Percentiles rank a stretch among this genome's conserved stretches.
Conservation (phyloP, 2,888 invertebrate species). For the Microctonus hyperodae region DNA sequence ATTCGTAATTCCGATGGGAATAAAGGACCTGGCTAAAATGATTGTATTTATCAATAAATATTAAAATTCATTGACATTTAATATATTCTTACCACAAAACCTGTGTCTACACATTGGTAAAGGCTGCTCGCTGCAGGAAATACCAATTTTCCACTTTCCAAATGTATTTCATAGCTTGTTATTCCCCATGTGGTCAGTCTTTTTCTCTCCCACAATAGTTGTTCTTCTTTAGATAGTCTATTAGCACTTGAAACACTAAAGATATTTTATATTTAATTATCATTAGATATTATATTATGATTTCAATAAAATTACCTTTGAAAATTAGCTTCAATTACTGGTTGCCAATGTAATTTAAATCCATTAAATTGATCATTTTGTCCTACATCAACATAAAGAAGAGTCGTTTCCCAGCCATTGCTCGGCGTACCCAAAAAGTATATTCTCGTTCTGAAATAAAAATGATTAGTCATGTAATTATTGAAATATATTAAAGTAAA, state of each 20-base stretch:
- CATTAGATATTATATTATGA: not conserved
- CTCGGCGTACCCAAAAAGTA: conserved; percentile 90
- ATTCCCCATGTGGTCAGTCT: conserved; percentile 93
- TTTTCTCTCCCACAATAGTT: conserved; percentile 89
- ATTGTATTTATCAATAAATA: conserved; percentile 1
- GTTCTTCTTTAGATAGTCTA: conserved; percentile 85
- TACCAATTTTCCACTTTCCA: conserved; percentile 81
- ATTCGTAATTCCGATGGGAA: conserved; percentile 76
- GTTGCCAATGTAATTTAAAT: conserved; percentile 78
- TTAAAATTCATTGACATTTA: too few relatives aligned
- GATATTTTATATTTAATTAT: conserved; percentile 28
- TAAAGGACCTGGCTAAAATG: conserved; percentile 67
- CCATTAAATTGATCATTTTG: conserved; percentile 68
- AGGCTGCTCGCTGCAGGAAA: conserved; percentile 91
- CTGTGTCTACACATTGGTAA: conserved; percentile 83
- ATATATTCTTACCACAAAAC: conserved; percentile 70
- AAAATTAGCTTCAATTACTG: conserved; percentile 80
- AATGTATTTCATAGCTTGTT: conserved; percentile 89
- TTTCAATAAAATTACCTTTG: conserved; percentile 55
- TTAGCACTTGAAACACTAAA: conserved; percentile 65
- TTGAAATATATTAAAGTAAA: not conserved
- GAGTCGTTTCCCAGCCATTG: conserved; percentile 88
- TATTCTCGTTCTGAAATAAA: conserved; percentile 72
- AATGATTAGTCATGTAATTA: conserved; percentile 7
- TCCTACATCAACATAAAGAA: conserved; percentile 85